Evolutionary conservation across 2,797 vertebrate genomes (phyloP).

Genomic region (Hephaestus fuliginosus): DNA sequence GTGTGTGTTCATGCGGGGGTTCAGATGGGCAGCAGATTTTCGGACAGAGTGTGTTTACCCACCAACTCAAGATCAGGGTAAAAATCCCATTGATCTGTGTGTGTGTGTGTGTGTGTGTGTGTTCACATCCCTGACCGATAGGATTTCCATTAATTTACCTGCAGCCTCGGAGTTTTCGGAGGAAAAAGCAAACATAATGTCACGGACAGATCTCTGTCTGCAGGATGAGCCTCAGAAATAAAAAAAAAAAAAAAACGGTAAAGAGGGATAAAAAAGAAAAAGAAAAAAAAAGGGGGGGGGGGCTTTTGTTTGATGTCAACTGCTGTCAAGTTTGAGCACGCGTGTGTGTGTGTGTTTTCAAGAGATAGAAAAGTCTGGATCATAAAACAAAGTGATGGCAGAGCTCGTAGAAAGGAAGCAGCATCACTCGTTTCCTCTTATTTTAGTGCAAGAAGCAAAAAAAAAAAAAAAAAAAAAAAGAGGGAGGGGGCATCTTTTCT

Average conservation of each 20-base stretch:
- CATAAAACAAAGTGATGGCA: constrained; percentile 7
- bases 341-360: constrained; percentile 31
- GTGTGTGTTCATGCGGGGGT: constrained; percentile 6
- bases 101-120: constrained; percentile 15
- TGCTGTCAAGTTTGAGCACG: constrained; percentile 6
- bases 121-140: constrained; percentile 17
- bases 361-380: constrained; percentile 23
- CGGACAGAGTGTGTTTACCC: constrained; percentile 29
- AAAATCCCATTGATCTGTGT: constrained; percentile 41
- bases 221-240: constrained; percentile 11
- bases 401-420: not conserved
- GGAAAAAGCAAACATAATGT: constrained; percentile 21
- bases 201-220: constrained; percentile 24
- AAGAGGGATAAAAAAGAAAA: not conserved
- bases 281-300: too few species aligned
- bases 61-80: constrained; percentile 31
- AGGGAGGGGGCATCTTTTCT: not conserved
- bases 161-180: constrained; percentile 33
- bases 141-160: constrained; percentile 65
- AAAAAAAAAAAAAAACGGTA: too few species aligned
- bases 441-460: not conserved
- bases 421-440: not conserved
- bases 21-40: constrained; percentile 18
- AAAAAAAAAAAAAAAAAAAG: too few species aligned
- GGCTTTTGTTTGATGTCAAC: constrained; percentile 22